phyloP scores from a whole-genome alignment of 2,797 vertebrate species.

The Poecilia wingei region DNA sequence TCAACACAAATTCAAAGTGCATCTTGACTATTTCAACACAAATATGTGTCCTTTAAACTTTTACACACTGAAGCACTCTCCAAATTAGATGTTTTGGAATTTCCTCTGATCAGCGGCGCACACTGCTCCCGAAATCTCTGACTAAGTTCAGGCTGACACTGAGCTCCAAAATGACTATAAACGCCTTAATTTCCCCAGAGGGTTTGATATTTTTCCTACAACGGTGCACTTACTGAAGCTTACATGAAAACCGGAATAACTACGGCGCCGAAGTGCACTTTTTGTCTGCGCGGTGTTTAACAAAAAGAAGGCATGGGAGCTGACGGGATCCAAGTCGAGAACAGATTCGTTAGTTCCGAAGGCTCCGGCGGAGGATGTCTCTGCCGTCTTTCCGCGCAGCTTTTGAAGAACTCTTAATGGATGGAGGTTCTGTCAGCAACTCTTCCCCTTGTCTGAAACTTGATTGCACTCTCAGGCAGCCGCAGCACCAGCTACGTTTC shows the following conservation, averaged over 20 bases:
- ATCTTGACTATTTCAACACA: constrained; percentile 17
- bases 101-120: constrained; percentile 23
- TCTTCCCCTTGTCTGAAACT: constrained; percentile 5
- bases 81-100: constrained; percentile 29
- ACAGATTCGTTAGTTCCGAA: constrained; percentile 33
- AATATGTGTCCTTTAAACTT: constrained; percentile 34
- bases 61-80: constrained; percentile 27
- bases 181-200: constrained; percentile 48
- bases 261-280: constrained; percentile 24
- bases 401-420: constrained; percentile 35
- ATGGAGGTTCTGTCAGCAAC: not conserved
- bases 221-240: constrained; percentile 32
- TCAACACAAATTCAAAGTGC: constrained; percentile 31
- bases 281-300: not conserved
- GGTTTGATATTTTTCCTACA: constrained; percentile 27
- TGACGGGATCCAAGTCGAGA: constrained; percentile 16
- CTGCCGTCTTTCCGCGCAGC: constrained; percentile 8
- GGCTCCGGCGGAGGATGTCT: constrained; percentile 4
- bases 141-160: constrained; percentile 35
- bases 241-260: constrained; percentile 46
- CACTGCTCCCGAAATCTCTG: constrained; percentile 18
- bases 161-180: constrained; percentile 36
- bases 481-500: constrained; percentile 13
- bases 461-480: constrained; percentile 9
- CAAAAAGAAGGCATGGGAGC: constrained; percentile 17